Evolutionary conservation across 2,113 vertebrate genomes (phyloP), one percentile per base, ranked within the genome.

Genomic region (Nothobranchius furzeri): DNA sequence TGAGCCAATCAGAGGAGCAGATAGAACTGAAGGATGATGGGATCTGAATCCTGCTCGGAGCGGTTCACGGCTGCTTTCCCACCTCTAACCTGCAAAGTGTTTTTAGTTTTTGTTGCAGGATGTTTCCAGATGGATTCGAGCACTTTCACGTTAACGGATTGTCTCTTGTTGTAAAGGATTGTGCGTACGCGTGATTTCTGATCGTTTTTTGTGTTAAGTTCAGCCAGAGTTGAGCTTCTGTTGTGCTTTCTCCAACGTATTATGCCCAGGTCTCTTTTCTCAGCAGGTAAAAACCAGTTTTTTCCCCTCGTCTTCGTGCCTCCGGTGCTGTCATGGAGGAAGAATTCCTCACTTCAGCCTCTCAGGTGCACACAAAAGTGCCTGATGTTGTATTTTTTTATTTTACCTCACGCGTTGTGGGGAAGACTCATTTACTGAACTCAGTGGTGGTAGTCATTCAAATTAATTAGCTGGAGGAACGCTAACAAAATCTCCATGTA

Each of bases 381-480:
- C 74, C 73, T 78, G 67, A 76, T 83, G 79, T 72, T 46, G 64
- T 75, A 12, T 68, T 88, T 72, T 64, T 56, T 60, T 58, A 61
- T 78, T 78, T 85, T 84, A 60, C 43, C 54, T 84, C 76, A 51
- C 75, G 52, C 76, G 68, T 66, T 86, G 12, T 42, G 84, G 72
- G 30, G 77, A 81, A 58, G 64, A 65, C 73, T 82, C 64, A 78
- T 87, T 80, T 81, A 76, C 59, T 68, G 64, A 60, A 68, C 79
- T 76, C 66, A 61, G 79, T 78, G 77, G 76, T 84, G 72, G 68
- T 73, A 67, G 81, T 88, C 78, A 75, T 91, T 87, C 76, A 70
- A 89, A 87, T 90, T 90, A 91, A 91, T 90, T 87, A 91, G 74
- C 63, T 48, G 46, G 68, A 73, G 76, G 79, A 90, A 87, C 71